phyloP scores from a whole-genome alignment of 2,113 vertebrate species.

The Podilymbus podiceps region DNA sequence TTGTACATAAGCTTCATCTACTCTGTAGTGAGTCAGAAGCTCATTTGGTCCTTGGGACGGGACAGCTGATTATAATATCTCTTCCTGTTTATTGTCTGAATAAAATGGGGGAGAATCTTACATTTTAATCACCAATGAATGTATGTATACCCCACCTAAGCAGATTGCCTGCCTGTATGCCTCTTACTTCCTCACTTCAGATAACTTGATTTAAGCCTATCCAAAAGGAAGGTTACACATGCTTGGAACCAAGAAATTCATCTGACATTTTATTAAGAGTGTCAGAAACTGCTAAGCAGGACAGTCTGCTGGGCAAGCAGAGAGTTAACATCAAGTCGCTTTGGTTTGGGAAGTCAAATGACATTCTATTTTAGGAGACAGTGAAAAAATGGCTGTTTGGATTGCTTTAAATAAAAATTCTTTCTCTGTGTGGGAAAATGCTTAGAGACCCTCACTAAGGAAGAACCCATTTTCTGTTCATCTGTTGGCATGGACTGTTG shows the following conservation, averaged over 20 bases:
- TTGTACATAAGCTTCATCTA: not conserved
- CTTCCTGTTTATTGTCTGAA: not conserved
- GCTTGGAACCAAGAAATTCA: not conserved
- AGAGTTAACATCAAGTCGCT: not conserved
- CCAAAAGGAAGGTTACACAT: not conserved
- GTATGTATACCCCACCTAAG: not conserved
- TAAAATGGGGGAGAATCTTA: not conserved
- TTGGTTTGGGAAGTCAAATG: not conserved
- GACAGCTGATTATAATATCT: not conserved
- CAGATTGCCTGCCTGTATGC: not conserved
- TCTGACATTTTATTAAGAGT: not conserved
- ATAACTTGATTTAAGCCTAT: not conserved
- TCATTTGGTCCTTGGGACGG: not conserved
- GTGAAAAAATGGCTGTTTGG: not conserved
- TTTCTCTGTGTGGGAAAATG: not conserved
- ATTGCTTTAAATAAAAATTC: not conserved
- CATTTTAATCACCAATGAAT: not conserved
- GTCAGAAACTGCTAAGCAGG: not conserved
- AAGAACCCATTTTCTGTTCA: not conserved
- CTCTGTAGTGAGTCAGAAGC: not conserved
- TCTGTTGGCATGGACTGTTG: not conserved
- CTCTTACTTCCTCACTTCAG: not conserved
- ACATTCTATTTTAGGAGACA: not conserved
- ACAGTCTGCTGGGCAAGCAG: not conserved
- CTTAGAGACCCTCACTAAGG: not conserved